Evolutionary conservation across 2,113 vertebrate genomes (phyloP).

Genomic region (Calyptommatus sinebrachiatus): DNA sequence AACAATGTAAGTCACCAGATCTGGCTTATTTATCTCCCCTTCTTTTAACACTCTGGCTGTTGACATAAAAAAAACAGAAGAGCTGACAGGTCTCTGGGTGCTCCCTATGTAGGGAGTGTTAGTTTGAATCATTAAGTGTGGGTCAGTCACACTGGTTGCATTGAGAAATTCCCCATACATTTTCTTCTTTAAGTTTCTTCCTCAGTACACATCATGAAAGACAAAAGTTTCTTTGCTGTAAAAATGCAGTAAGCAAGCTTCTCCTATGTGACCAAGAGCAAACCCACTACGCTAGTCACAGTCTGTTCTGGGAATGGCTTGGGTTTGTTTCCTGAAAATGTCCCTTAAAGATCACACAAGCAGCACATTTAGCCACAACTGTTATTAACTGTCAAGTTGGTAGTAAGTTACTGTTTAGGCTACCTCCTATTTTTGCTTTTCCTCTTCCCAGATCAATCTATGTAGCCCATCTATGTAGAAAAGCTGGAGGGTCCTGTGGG

Average conservation of each 20-base stretch:
- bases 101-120: conserved; percentile 82
- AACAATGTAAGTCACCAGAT: conserved; percentile 91
- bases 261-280: conserved; percentile 30
- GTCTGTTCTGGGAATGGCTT: conserved; percentile 35
- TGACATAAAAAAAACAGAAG: conserved; percentile 86
- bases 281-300: conserved; percentile 27
- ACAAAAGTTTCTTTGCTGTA: conserved; percentile 42
- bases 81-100: conserved; percentile 87
- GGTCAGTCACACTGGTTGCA: conserved; percentile 83
- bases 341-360: conserved; percentile 24
- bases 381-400: conserved; percentile 19
- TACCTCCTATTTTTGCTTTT: conserved; percentile 41
- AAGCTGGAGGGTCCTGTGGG: background rate
- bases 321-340: conserved; percentile 27
- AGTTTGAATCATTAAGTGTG: conserved; percentile 81
- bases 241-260: conserved; percentile 15
- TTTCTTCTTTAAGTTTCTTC: conserved; percentile 53
- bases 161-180: conserved; percentile 88
- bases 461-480: background rate
- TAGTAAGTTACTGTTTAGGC: background rate
- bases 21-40: conserved; percentile 88
- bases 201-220: conserved; percentile 8
- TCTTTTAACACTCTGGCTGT: conserved; percentile 85
- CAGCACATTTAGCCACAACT: conserved; percentile 25
- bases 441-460: background rate